Base-by-base conservation (phyloP, 2,888 invertebrate species). In the Yponomeuta cagnagella region DNA sequence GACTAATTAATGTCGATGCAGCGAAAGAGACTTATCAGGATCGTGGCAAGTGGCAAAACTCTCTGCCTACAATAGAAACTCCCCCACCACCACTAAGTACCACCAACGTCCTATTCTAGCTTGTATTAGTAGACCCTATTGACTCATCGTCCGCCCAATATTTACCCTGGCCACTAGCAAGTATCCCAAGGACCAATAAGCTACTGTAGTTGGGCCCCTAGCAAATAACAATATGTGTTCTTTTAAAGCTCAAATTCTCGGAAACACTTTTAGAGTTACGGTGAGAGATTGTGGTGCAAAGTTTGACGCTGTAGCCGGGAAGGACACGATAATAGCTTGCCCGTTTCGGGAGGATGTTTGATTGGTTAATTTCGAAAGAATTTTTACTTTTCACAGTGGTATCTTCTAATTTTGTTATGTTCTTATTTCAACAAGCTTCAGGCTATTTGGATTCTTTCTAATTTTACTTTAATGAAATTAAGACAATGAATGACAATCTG, bases 171-270 rank as follows among this genome's bases (percentile, higher is more conserved):
- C 77, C 79, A 80, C 80, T 82, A 82, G 85, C 82, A 89, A 82
- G 85, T 82, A 89, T 89, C 88, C 86, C 85, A 85, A 88, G 86
- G 86, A 87, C 81, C 87, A 91, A 92, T 88, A 90, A 78, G 89
- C 91, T 92, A 92, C 91, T 87, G 91, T 89, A 80, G 80, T 79
- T 76, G 77, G 81, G 81, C 74, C 79, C 84, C 77, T 72, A 88
- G 52, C 88, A 82, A 91, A 92, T 90, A 91, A 58, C 52, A 58
- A 58, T 58, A 58, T 89, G 88, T 80, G 78, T 78, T 78, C 80
- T 83, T 83, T 88, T 88, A 87, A 86, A 84, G 84, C 85, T 70
- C 23, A 81, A 80, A 79, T 91, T 90, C 90, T 80, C 74, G 82
- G 91, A 90, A 91, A 83, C 81, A 82, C 84, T 86, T 87, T 88